phyloP scores from a whole-genome alignment of 2,888 invertebrate genomes.

The Panzeria rudis region DNA sequence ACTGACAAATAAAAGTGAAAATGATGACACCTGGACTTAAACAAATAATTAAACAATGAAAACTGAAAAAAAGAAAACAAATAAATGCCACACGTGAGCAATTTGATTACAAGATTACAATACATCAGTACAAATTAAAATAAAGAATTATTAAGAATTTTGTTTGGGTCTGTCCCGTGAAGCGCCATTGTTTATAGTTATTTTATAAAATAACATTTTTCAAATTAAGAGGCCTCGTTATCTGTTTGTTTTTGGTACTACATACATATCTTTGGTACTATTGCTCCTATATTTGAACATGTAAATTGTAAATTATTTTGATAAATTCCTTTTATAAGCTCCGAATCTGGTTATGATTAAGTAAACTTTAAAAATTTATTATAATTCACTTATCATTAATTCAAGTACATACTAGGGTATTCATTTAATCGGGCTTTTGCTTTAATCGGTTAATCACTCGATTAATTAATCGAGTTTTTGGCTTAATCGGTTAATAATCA shows the following conservation, averaged over 20 bases:
- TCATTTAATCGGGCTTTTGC: no score
- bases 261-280: no score
- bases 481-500: no score
- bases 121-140: conserved; percentile 9
- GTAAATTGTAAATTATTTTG: conserved; percentile 35
- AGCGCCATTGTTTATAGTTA: conserved; percentile 50
- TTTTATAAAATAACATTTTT: conserved; percentile 13
- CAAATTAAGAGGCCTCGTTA: not conserved
- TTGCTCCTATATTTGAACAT: conserved; percentile 33
- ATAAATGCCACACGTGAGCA: conserved; percentile 69
- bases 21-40: conserved; percentile 72
- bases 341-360: no score
- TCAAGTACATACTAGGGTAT: no score
- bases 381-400: no score
- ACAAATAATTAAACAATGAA: conserved; percentile 43
- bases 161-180: conserved; percentile 5
- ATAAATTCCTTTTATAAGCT: not conserved
- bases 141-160: conserved; percentile 62
- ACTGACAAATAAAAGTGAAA: conserved; percentile 81
- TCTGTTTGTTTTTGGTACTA: conserved; percentile 1
- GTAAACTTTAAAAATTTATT: no score
- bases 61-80: conserved; percentile 24
- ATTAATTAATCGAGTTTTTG: no score
- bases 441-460: no score
- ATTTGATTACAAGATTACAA: conserved; percentile 54